A percentile compares a stretch with the other conserved stretches of the same genome.
Conservation (phyloP, 2,113 vertebrate species). For the Ceyx melanurus region DNA sequence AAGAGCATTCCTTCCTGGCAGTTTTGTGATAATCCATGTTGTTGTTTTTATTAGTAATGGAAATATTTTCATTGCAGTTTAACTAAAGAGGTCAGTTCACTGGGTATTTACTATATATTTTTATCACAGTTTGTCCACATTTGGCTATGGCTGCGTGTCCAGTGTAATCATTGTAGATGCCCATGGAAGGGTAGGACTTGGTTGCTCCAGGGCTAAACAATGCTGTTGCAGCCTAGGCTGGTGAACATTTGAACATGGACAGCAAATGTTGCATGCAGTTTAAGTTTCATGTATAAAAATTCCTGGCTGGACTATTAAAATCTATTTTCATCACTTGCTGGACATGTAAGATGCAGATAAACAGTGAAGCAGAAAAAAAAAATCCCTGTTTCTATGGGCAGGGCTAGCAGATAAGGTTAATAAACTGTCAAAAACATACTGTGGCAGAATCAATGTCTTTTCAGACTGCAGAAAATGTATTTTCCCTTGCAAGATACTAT, state of each 20-base stretch:
- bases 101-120: neutral
- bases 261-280: neutral
- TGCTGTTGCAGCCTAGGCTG: neutral
- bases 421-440: neutral
- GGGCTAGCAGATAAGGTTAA: neutral
- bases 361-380: neutral
- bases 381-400: neutral
- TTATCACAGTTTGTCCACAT: neutral
- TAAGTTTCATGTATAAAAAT: neutral
- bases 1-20: neutral
- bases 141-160: neutral
- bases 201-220: neutral
- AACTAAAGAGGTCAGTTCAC: neutral
- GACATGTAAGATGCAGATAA: neutral
- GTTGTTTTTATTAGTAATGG: neutral
- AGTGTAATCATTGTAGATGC: neutral
- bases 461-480: neutral
- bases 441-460: neutral
- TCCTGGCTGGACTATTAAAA: neutral
- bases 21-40: neutral
- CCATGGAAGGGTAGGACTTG: neutral
- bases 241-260: neutral
- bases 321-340: neutral
- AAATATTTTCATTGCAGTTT: neutral
- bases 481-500: neutral